Conservation (phyloP, 35 echinoderm and acorn worm species). For the Lytechinus pictus region DNA sequence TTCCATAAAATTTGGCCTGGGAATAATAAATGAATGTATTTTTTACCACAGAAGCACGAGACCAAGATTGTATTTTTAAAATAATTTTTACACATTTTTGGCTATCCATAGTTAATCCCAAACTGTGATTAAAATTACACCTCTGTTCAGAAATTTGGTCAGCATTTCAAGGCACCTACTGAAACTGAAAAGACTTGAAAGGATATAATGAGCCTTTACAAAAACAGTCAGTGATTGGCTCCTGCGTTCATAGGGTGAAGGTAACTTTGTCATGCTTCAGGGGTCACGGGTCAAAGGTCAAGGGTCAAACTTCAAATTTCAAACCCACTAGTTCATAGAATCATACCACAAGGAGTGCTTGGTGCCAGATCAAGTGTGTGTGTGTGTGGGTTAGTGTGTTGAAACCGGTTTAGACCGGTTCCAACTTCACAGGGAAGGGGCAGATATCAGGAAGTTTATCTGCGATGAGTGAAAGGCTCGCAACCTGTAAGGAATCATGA, state of each 20-base stretch:
- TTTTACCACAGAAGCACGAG: too few relatives aligned
- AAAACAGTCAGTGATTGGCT: neutral
- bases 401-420: slow-evolving; percentile 47
- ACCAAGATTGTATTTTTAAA: too few relatives aligned
- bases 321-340: neutral
- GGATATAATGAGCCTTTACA: too few relatives aligned
- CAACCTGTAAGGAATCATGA: slow-evolving; percentile 25
- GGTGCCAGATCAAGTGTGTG: neutral
- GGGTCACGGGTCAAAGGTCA: neutral
- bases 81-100: too few relatives aligned
- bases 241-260: neutral
- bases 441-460: slow-evolving; percentile 79
- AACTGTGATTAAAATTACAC: too few relatives aligned
- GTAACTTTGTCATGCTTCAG: neutral
- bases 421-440: slow-evolving; percentile 50
- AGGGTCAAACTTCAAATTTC: too few relatives aligned
- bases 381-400: neutral
- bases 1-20: too few relatives aligned
- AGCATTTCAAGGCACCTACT: too few relatives aligned
- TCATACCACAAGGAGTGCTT: neutral
- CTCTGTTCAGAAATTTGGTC: too few relatives aligned
- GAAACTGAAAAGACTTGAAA: too few relatives aligned
- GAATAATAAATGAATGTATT: too few relatives aligned
- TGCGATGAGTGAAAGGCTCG: slow-evolving; percentile 64
- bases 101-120: too few relatives aligned